These are phyloP conservation scores for Caenorhabditis parvicauda DNA, from an alignment of 2,888 invertebrate species.

Conservation along the genomic window DNA sequence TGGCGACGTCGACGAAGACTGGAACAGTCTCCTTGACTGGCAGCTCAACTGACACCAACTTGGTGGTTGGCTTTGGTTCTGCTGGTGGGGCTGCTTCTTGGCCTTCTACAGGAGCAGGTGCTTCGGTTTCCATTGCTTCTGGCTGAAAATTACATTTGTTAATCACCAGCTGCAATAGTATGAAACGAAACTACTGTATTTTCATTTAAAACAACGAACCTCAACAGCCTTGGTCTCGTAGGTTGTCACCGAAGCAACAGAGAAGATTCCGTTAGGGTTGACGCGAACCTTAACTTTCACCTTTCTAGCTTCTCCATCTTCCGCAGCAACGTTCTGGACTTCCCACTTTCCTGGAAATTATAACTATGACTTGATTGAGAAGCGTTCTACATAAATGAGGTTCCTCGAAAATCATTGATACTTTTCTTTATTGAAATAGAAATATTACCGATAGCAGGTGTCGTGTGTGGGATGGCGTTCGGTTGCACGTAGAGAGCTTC, in stretches of 20 bases:
- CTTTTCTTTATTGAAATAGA: neutral
- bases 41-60: slow-evolving; percentile 81
- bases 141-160: slow-evolving; percentile 7
- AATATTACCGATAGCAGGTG: slow-evolving; percentile 63
- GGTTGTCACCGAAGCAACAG: slow-evolving; percentile 81
- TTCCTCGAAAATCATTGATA: too few relatives aligned
- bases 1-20: slow-evolving; percentile 72
- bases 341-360: slow-evolving; percentile 64
- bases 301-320: slow-evolving; percentile 84
- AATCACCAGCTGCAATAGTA: too few relatives aligned
- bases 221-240: slow-evolving; percentile 61
- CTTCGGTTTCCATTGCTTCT: slow-evolving; percentile 34
- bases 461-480: slow-evolving; percentile 73
- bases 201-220: too few relatives aligned
- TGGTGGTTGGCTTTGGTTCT: slow-evolving; percentile 72
- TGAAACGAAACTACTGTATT: too few relatives aligned
- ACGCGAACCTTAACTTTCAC: slow-evolving; percentile 85
- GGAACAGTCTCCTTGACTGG: slow-evolving; percentile 78
- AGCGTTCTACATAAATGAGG: too few relatives aligned
- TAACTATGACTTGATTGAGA: neutral
- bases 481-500: slow-evolving; percentile 78
- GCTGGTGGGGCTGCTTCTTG: slow-evolving; percentile 10
- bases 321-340: slow-evolving; percentile 72
- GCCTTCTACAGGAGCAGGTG: slow-evolving; percentile 5
- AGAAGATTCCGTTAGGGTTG: slow-evolving; percentile 87